phyloP scores from a whole-genome alignment of 2,113 vertebrate genomes.

The Sceloporus undulatus region DNA sequence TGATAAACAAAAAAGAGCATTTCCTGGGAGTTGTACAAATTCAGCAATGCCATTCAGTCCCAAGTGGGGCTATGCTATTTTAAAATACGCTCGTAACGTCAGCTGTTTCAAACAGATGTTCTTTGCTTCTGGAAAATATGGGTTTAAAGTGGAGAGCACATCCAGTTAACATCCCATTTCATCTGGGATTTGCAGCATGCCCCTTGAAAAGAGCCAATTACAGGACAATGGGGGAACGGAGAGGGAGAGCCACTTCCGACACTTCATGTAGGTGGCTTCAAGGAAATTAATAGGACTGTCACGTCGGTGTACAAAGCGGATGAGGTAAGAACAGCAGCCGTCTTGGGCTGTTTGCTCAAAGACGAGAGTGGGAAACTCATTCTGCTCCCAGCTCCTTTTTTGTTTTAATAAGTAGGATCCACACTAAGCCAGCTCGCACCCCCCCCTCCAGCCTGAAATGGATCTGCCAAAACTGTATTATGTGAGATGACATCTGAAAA shows the following conservation, averaged over 20 bases:
- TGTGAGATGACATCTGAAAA: neutral
- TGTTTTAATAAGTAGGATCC: neutral
- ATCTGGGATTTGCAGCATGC: neutral
- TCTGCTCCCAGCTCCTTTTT: neutral
- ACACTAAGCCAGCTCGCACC: neutral
- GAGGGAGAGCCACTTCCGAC: neutral
- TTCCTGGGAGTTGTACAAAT: neutral
- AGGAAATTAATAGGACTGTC: conserved; percentile 32
- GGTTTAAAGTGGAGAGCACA: neutral
- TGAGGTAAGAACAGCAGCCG: neutral
- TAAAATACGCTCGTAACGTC: neutral
- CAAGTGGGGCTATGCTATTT: neutral
- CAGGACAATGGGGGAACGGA: neutral
- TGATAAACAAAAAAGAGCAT: neutral
- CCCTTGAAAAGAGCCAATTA: neutral
- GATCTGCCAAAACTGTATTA: too few relatives aligned
- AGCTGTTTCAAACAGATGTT: neutral
- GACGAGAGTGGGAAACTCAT: neutral
- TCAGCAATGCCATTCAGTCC: neutral
- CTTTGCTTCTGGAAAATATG: neutral
- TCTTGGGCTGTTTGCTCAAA: neutral
- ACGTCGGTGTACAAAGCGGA: neutral
- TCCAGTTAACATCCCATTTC: neutral
- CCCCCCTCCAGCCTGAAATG: neutral
- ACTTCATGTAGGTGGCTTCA: neutral